Base-by-base conservation (phyloP, 2,797 vertebrate genomes). In the Octomys mimax region DNA sequence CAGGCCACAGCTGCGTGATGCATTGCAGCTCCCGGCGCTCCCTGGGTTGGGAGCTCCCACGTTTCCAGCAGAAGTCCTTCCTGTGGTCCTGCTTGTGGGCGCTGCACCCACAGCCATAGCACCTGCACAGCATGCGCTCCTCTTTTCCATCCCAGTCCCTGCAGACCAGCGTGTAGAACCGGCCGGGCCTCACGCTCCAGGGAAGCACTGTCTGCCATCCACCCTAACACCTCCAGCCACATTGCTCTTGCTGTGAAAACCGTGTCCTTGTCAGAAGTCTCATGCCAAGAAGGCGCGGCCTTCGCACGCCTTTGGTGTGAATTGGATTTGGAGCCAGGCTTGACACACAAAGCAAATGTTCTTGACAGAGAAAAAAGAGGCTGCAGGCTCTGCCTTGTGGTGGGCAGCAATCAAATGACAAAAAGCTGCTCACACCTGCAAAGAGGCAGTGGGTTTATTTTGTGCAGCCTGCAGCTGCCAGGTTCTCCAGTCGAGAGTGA, bases 101-200 rank as follows among this genome's bases (percentile, higher is more conserved):
- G 18, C 39, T 26, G 21, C 71, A 13, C 39, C 42, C 13, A 6
- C 39, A 12, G 26, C 46, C 46, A 6, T 24, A 1, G n/a, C 14
- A 5, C 26, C n/a, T 36, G 28, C 16, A 1, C 7, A 42, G 22
- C 10, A 28, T 0, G 0, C 26, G 14, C 1, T 2, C 9, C 1
- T 28, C 42, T 31, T 12, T 77, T 26, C 73, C 5, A 16, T 33
- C 66, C 13, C 21, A 64, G 62, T 21, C 61, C 16, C 28, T 62
- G 28, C 19, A 54, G 6, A 52, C 19, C 14, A 21, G 70, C 9
- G 19, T 62, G 62, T 39, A 62, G 57, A n/a, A 10, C 5, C 46
- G 11, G 10, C 39, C 28, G 5, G 31, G 14, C 73, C 16, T 4
- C 6, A 4, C 1, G 24, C 18, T 12, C 13, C 26, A 52, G 16